Base-by-base conservation (phyloP, 2,888 invertebrate genomes). In the Neelides folsomi region DNA sequence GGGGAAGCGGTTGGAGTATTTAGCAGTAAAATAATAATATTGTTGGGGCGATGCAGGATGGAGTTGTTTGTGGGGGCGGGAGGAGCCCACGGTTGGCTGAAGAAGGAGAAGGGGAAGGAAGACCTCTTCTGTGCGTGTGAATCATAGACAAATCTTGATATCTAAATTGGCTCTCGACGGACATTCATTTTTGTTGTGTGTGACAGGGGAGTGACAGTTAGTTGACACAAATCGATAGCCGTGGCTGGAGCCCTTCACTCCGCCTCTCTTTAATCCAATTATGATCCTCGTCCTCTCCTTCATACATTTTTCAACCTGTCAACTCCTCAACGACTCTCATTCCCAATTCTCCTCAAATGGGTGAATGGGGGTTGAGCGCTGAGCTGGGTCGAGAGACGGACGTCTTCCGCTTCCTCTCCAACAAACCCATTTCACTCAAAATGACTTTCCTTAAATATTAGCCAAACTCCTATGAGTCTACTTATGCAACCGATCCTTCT, bases 151-250 rank as follows among this genome's bases (percentile, higher is more conserved):
- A 53, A 57, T 61, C 56, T 57, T 59, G 57, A 61, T 59, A 59
- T 57, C 60, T 56, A 58, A 58, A 61, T 58, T 59, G 60, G 55
- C 45, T 52, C 34, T 40, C 13, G 51, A 51, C 49, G 46, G 41
- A 44, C 56, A 58, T 55, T 51, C 54, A 51, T 56, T 51, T 54
- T 15, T 51, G 47, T 47, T 51, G 54, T 54, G 53, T 55, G 57
- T 55, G 58, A 58, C 57, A 62, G 51, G 57, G 53, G 18, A 51
- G 52, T 62, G 62, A 62, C 59, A 62, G 54, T 53, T 58, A 57
- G 55, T 62, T 62, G 62, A 60, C 58, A 57, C 58, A 56, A 60
- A 62, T 62, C 60, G 55, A 62, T 62, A 58, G 42, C 46, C 39
- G 27, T 49, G 8, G 10, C 27, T 9, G 19, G 20, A 36, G 13